Percentiles rank a stretch among this genome's conserved stretches.
phyloP scores from a whole-genome alignment of 2,113 vertebrate genomes.

The Chloropsis cyanopogon region DNA sequence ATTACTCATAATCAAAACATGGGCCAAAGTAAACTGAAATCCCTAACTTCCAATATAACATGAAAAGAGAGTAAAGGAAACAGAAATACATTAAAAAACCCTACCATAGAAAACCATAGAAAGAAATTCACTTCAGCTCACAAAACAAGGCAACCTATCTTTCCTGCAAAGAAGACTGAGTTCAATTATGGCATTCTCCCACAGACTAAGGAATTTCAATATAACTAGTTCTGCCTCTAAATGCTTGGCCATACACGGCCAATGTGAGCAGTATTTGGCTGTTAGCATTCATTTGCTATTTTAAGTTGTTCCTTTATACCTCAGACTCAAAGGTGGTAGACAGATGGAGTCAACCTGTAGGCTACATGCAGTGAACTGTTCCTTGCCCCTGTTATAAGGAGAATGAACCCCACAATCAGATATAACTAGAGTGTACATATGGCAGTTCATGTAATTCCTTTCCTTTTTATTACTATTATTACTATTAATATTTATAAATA shows the following conservation, averaged over 20 bases:
- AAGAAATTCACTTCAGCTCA: not conserved
- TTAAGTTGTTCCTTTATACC: not conserved
- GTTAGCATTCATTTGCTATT: not conserved
- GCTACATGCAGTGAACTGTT: not conserved
- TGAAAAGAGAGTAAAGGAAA: not conserved
- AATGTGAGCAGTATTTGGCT: not conserved
- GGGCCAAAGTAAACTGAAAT: not conserved
- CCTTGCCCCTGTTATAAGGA: not conserved
- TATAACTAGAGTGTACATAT: not conserved
- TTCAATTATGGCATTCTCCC: not conserved
- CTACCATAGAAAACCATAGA: not conserved
- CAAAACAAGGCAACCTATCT: not conserved
- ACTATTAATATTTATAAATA: not conserved
- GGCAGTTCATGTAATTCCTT: not conserved
- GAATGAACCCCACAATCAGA: not conserved
- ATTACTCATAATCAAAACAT: not conserved
- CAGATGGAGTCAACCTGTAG: not conserved
- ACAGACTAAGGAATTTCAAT: not conserved
- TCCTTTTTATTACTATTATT: not conserved
- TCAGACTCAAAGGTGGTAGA: not conserved
- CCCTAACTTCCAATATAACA: not conserved
- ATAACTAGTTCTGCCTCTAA: not conserved
- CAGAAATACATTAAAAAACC: not conserved
- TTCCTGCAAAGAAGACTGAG: not conserved
- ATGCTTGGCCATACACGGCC: not conserved